Base-by-base conservation (phyloP, 2,797 vertebrate genomes). In the Sebastes dallii region DNA sequence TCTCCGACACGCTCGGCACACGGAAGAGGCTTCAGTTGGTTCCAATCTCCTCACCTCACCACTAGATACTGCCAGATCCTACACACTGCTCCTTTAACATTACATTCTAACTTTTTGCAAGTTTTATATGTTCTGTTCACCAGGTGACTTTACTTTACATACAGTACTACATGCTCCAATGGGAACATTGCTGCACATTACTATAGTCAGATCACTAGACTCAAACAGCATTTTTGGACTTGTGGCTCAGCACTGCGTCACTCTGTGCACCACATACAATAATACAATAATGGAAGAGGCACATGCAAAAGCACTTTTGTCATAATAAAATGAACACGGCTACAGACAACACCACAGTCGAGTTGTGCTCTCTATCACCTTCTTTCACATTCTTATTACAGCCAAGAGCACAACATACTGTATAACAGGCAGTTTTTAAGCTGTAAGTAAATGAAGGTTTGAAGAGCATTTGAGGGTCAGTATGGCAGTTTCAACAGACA, bases 401-500 rank as follows among this genome's bases (percentile, higher is more conserved):
- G 22, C 46, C n/a, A 68, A 54, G 60, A 77, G 72, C 46, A 42
- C 50, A 79, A 54, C 80, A 27, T 18, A 36, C 13, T 18, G 9
- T 25, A 8, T 5, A 14, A 61, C 12, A 59, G 27, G 14, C 22
- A 5, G 6, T 20, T 32, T n/a, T 22, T 6, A 65, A 34, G 32
- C 39, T 61, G 20, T 25, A 18, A 30, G n/a, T 55, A 30, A 25
- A 61, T 6, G 10, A 50, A 24, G 20, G 25, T 65, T 36, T 50
- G 11, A 54, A 29, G 20, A 62, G 54, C 0, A 6, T 80, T 69
- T 87, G 66, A 72, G 82, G 55, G 77, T 82, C 69, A 58, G 20
- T 83, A 61, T 81, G 84, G 77, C 42, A 6, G 70, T 64, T 62
- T 88, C 77, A 83, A 34, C 83, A 77, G 52, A 60, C 72, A 50